Evolutionary conservation across 2,113 vertebrate genomes (phyloP).

Genomic region (Hyaena hyaena): DNA sequence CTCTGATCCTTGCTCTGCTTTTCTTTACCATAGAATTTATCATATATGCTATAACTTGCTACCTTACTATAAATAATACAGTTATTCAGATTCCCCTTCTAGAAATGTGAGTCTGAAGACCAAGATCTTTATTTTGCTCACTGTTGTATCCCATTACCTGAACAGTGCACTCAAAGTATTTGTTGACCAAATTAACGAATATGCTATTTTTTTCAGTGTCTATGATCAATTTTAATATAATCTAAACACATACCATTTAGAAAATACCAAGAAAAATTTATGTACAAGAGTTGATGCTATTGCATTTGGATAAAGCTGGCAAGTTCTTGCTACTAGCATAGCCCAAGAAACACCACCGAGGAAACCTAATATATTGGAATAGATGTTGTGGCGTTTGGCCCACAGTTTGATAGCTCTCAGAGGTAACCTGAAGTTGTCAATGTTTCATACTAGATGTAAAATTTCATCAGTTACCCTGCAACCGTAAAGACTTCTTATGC

Average conservation of each 20-base stretch:
- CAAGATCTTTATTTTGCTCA: neutral
- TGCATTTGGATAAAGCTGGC: constrained; percentile 96
- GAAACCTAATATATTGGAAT: constrained; percentile 96
- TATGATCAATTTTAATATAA: constrained; percentile 89
- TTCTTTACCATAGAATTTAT: neutral
- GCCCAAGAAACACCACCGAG: constrained; percentile 96
- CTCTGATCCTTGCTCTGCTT: neutral
- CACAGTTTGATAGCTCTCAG: constrained; percentile 96
- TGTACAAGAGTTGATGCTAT: constrained; percentile 94
- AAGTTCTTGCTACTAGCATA: constrained; percentile 95
- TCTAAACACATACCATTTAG: constrained; percentile 94
- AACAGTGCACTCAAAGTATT: neutral
- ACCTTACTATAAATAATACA: neutral
- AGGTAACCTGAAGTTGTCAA: constrained; percentile 95
- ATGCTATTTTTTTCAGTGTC: constrained; percentile 83
- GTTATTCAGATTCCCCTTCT: neutral
- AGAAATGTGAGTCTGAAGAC: neutral
- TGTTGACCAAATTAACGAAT: neutral
- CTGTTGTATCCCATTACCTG: neutral
- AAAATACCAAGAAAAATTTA: constrained; percentile 97
- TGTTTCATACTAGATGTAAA: constrained; percentile 94
- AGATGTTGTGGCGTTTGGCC: constrained; percentile 97
- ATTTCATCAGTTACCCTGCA: constrained; percentile 96
- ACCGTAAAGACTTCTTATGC: constrained; percentile 95
- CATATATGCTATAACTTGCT: neutral